A percentile compares a stretch with the other conserved stretches of the same genome.
Conservation (phyloP, 2,797 vertebrate genomes). For the Sebastes diploproa region DNA sequence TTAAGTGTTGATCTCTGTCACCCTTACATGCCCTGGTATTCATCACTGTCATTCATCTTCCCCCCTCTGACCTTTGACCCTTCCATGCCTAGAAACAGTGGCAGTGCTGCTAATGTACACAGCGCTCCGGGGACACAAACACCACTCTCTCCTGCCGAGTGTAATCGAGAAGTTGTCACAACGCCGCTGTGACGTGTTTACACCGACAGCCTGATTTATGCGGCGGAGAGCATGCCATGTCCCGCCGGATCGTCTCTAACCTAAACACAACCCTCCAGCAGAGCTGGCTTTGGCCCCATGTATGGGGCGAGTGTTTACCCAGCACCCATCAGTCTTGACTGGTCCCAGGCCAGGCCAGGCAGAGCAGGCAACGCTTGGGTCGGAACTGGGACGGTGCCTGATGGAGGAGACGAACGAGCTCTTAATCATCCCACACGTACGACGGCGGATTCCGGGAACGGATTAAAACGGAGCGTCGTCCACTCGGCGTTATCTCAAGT, state of each 20-base stretch:
- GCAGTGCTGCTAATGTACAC: not conserved
- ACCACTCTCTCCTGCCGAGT: slow-evolving; percentile 35
- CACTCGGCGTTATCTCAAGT: slow-evolving; percentile 29
- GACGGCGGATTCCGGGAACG: slow-evolving; percentile 36
- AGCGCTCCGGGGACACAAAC: slow-evolving; percentile 3
- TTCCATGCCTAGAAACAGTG: not conserved
- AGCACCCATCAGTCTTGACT: slow-evolving; percentile 46
- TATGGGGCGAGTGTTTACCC: slow-evolving; percentile 65
- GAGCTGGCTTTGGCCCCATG: slow-evolving; percentile 61
- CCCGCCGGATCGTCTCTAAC: slow-evolving; percentile 29
- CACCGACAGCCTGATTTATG: slow-evolving; percentile 67
- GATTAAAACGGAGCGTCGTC: slow-evolving; percentile 16
- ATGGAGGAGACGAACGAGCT: not conserved
- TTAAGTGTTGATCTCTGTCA: not conserved
- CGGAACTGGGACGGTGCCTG: not conserved
- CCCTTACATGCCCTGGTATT: not conserved
- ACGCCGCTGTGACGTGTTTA: slow-evolving; percentile 66
- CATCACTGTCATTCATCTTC: not conserved
- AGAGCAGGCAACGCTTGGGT: slow-evolving; percentile 1
- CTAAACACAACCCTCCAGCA: slow-evolving; percentile 59
- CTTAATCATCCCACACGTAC: slow-evolving; percentile 15
- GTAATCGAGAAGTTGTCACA: slow-evolving; percentile 36
- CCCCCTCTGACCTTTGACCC: slow-evolving; percentile 6
- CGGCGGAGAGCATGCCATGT: slow-evolving; percentile 38
- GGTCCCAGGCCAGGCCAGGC: slow-evolving; percentile 45